Base-by-base conservation (phyloP, 2,113 vertebrate genomes). In the Nycticorax nycticorax region DNA sequence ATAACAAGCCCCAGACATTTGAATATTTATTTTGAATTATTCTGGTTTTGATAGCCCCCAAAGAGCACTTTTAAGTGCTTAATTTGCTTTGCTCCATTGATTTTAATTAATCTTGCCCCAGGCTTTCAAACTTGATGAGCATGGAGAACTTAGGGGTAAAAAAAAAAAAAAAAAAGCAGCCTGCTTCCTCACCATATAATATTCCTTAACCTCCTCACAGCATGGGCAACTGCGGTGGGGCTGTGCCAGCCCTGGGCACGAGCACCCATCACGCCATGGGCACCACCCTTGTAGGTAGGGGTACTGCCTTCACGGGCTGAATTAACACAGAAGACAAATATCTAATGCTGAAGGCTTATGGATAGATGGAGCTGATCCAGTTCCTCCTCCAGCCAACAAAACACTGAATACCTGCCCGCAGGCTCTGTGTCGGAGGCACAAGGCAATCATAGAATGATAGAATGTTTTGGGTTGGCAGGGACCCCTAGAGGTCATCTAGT, bases 71-170 rank as follows among this genome's bases (percentile, higher is more conserved):
- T 85, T 86, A 97, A 97, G 92, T 88, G 74, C 77, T 96, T 96
- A 92, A 97, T 97, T 97, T 97, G 76, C 93, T 96, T 94, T 96
- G 96, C 95, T 97, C 89, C 97, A 94, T 92, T 94, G 97, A 97
- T 97, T 97, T 97, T 97, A 97, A 97, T 97, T 97, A 97, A 95
- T 97, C 89, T 96, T 96, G 96, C 97, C 85, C 89, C 75, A 95
- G 91, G 95, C 93, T 96, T 86, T 94, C 79, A 95, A 96, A 92
- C 27, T 92, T 94, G 91, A 96, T 88, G 82, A 93, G 78, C 80
- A 39, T 50, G 48, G 89, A 93, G 72, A 96, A 96, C 88, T 91
- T 92, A 26, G 14, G 63, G 37, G 48, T 47, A 28, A 81, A 75
- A 91, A 72, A 37, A 66, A 48, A 24, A 47, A 76, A 24, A 47